Evolutionary conservation across 1,140 invertebrate genomes (phyloP).

Genomic region (Lordiphosa stackelbergi): DNA sequence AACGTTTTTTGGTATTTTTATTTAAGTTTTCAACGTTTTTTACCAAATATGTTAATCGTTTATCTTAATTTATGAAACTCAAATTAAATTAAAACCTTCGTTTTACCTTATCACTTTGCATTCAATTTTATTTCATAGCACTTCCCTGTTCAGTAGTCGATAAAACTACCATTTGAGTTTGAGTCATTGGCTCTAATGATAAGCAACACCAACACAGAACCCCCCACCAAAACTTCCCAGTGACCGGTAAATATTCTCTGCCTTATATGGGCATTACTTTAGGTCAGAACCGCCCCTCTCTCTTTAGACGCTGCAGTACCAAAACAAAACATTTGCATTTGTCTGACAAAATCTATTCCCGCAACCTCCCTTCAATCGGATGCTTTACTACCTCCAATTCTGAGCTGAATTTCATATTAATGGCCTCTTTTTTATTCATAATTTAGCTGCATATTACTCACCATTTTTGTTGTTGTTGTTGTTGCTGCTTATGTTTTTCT

Average conservation of each 20-base stretch:
- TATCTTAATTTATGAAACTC: too few species aligned
- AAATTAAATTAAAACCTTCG: too few species aligned
- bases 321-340: too few species aligned
- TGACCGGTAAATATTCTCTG: constrained; percentile 48
- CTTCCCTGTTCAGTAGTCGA: neutral
- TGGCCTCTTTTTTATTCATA: neutral
- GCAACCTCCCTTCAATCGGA: too few species aligned
- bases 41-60: too few species aligned
- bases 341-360: too few species aligned
- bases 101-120: neutral
- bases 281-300: constrained; percentile 9
- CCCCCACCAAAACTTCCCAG: neutral
- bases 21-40: too few species aligned
- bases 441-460: constrained; percentile 10
- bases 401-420: neutral
- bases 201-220: constrained; percentile 19
- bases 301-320: neutral
- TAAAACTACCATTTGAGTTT: constrained; percentile 5
- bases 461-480: constrained; percentile 11
- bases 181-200: constrained; percentile 46
- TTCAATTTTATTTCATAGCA: neutral
- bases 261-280: constrained; percentile 66
- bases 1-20: too few species aligned
- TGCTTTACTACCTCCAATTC: too few species aligned
- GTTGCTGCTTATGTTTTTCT: constrained; percentile 2